phyloP scores from a whole-genome alignment of 2,888 invertebrate genomes.

The Cyrtodaria siliqua region DNA sequence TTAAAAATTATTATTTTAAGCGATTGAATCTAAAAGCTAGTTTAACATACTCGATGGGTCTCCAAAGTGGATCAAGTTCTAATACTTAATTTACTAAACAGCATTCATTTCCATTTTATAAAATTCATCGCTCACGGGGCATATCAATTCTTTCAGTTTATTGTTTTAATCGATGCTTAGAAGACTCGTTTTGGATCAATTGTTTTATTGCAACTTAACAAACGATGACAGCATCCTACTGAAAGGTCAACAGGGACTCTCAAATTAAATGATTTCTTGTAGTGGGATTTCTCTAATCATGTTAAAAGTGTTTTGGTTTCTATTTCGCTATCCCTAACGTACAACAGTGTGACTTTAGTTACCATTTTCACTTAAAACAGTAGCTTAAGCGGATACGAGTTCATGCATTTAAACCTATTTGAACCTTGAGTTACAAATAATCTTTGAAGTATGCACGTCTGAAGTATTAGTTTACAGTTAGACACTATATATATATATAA shows the following conservation, averaged over 20 bases:
- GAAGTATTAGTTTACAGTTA: too few relatives aligned
- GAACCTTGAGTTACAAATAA: too few relatives aligned
- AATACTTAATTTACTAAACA: constrained; percentile 51
- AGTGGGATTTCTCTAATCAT: constrained; percentile 27
- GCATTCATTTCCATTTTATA: constrained; percentile 35
- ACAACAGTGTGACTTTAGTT: too few relatives aligned
- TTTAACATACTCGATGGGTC: constrained; percentile 19
- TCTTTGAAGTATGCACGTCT: too few relatives aligned
- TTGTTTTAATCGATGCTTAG: constrained; percentile 36
- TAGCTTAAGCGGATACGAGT: too few relatives aligned
- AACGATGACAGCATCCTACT: constrained; percentile 34
- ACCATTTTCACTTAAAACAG: too few relatives aligned
- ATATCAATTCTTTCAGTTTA: constrained; percentile 35
- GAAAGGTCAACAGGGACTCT: constrained; percentile 35
- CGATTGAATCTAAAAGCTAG: constrained; percentile 35
- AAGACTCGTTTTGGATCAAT: constrained; percentile 37
- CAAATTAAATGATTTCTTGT: constrained; percentile 43
- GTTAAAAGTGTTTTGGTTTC: constrained; percentile 11
- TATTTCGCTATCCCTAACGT: too few relatives aligned
- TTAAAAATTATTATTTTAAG: constrained; percentile 5
- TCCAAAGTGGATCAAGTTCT: constrained; percentile 31
- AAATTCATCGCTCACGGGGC: constrained; percentile 37
- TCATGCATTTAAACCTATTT: too few relatives aligned
- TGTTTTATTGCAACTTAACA: constrained; percentile 47
- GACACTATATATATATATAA: too few relatives aligned